Evolutionary conservation across 1,140 invertebrate species (phyloP).

Genomic region (Physella acuta): DNA sequence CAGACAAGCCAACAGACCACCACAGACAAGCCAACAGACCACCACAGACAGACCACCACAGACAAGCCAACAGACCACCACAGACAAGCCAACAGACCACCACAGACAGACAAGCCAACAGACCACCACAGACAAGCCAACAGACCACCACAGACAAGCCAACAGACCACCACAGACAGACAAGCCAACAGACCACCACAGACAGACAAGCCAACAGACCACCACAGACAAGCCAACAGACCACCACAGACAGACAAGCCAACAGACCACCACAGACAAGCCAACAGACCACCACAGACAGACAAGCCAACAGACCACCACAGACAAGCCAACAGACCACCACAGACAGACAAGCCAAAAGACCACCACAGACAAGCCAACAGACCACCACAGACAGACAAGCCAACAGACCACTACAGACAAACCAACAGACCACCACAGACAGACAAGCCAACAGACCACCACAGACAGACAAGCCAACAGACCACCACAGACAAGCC

Average conservation of each 20-base stretch:
- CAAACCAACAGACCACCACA: conserved; percentile 64
- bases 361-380: neutral
- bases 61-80: conserved; percentile 66
- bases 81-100: conserved; percentile 65
- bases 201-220: conserved; percentile 52
- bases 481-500: too few relatives aligned
- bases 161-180: too few relatives aligned
- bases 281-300: conserved; percentile 60
- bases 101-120: conserved; percentile 1
- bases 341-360: conserved; percentile 69
- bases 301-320: conserved; percentile 54
- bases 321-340: conserved; percentile 64
- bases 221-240: conserved; percentile 64
- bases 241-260: conserved; percentile 67
- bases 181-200: conserved; percentile 57
- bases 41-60: conserved; percentile 69
- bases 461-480: conserved; percentile 65
- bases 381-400: conserved; percentile 60
- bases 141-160: conserved; percentile 67
- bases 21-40: conserved; percentile 63
- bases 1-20: conserved; percentile 58
- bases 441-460: conserved; percentile 70
- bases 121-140: conserved; percentile 63
- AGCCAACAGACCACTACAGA: conserved; percentile 60
- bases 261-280: too few relatives aligned